Evolutionary conservation across 2,888 invertebrate genomes (phyloP).

Genomic region (Macrophya alboannulata): DNA sequence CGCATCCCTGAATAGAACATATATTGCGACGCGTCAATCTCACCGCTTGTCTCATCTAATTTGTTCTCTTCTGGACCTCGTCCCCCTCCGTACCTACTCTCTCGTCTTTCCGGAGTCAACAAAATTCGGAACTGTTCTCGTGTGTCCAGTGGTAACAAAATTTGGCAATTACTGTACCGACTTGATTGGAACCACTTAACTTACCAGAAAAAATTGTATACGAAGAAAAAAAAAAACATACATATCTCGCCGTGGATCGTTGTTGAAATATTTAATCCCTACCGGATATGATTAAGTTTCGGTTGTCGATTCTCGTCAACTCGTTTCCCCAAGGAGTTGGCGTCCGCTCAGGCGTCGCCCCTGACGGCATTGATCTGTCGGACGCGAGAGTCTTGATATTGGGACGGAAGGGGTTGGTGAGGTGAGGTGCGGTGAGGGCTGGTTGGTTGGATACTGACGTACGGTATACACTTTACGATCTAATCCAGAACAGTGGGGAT

Average conservation of each 20-base stretch:
- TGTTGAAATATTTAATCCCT: constrained; percentile 4
- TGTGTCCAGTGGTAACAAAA: background rate
- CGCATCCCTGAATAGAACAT: constrained; percentile 61
- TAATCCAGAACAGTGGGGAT: constrained; percentile 46
- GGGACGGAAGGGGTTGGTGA: constrained; percentile 67
- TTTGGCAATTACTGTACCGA: background rate
- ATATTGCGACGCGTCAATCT: constrained; percentile 69
- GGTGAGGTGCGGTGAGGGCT: constrained; percentile 60
- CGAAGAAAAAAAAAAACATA: background rate
- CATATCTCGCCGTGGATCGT: background rate
- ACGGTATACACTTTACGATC: constrained; percentile 33
- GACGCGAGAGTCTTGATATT: constrained; percentile 77
- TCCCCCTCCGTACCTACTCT: background rate
- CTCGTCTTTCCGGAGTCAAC: background rate
- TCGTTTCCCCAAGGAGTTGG: constrained; percentile 71
- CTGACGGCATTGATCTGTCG: constrained; percentile 79
- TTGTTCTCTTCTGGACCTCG: constrained; percentile 32
- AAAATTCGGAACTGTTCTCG: background rate
- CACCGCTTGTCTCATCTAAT: constrained; percentile 53
- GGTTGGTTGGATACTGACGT: constrained; percentile 61
- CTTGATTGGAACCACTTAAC: background rate
- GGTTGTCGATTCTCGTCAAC: constrained; percentile 59
- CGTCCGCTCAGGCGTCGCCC: constrained; percentile 77
- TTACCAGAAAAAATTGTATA: background rate
- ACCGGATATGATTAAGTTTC: constrained; percentile 40